Evolutionary conservation across 1,140 invertebrate species (phyloP), one percentile per base, ranked within the genome.

Genomic region (Penaeus indicus): DNA sequence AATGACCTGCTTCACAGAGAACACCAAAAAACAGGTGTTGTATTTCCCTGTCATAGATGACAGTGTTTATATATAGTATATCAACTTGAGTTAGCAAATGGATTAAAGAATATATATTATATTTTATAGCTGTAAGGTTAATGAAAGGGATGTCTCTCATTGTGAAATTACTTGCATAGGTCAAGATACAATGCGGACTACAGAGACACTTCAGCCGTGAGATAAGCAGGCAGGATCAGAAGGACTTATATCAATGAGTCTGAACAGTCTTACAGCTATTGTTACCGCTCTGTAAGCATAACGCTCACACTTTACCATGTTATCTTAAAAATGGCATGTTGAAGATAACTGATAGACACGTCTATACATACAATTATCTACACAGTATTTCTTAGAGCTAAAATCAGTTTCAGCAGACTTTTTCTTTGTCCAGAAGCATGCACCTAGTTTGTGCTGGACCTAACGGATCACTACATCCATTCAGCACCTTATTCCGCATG

Each of bases 401-500:
- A 54, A 47, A 13, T 16, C 54, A 54, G 54, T 54, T 54, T 54
- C 54, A 54, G 54, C 54, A 54, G 54, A 54, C 54, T 84, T 85
- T 21, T 67, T 21, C 10, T 77, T 69, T 87, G 62, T 88, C 21
- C 85, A 87, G 79, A 47, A 85, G 38, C 84, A 86, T 83, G 78
- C 89, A 32, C 32, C n/a, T 27, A 84, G 32, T 38, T 91, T 91
- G 90, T 62, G 63, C 67, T n/a, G 90, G 90, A 32, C 85, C 90
- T 0, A 88, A 91, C 38, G n/a, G 75, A 89, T 60, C 90, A 91
- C 86, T 89, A 87, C 85, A 81, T 69, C 75, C 83, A 89, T 27
- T 91, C 90, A 19, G 88, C 90, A 16, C 90, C 27, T 88, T 91
- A n/a, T 91, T 91, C 85, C 90, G 90, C 3, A 69, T 91, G 19